Conservation (phyloP, 2,797 vertebrate genomes). For the Phrynocephalus vlangalii region DNA sequence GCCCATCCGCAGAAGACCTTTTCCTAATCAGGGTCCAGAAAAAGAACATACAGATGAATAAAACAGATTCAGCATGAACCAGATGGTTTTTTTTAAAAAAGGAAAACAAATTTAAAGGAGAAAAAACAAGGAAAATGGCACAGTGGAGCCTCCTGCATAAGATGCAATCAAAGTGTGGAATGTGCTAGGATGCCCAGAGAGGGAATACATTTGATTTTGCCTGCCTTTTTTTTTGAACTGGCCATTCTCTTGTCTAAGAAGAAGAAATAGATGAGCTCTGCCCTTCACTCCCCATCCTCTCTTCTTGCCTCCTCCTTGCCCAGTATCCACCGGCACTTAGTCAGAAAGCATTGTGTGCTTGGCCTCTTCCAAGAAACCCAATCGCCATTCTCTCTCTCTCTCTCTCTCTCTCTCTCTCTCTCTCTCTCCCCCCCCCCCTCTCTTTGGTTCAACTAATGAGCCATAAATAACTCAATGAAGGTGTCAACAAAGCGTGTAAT, state of each 20-base stretch:
- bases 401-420: conserved; percentile 81
- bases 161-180: not conserved
- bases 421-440: conserved; percentile 86
- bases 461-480: conserved; percentile 99
- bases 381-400: conserved; percentile 87
- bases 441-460: conserved; percentile 94
- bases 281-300: not conserved
- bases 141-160: not conserved
- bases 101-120: fast-evolving
- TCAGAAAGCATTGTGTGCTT: conserved; percentile 72
- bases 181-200: not conserved
- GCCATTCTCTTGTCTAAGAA: not conserved
- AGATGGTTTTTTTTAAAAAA: not conserved
- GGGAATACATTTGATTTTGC: not conserved
- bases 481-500: conserved; percentile 96
- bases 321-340: conserved; percentile 61
- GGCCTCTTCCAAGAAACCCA: conserved; percentile 44
- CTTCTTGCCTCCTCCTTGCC: conserved; percentile 63
- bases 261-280: not conserved
- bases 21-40: not conserved
- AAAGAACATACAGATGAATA: not conserved
- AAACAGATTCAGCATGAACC: not conserved
- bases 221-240: not conserved
- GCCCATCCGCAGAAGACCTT: too few relatives aligned
- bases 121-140: not conserved